These are phyloP conservation scores for Capromys pilorides DNA, from an alignment of 2,797 vertebrate genomes.

Conservation along the genomic window DNA sequence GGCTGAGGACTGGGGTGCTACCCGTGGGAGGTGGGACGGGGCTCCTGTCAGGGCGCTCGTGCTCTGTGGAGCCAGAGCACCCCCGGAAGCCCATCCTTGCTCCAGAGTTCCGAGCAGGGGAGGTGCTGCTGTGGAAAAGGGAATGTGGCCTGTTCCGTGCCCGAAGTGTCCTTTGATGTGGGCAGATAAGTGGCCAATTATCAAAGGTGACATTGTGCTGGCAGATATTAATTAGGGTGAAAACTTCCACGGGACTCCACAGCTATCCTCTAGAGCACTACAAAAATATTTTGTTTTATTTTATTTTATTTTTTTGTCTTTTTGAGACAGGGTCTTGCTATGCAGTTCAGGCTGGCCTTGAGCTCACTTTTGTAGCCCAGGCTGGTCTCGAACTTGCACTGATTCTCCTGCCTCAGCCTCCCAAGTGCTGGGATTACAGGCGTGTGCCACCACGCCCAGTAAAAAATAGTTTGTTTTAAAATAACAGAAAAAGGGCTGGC, in stretches of 20 bases:
- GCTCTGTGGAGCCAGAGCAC: not conserved
- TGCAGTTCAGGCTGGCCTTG: too few relatives aligned
- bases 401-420: too few relatives aligned
- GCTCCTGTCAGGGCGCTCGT: too few relatives aligned
- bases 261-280: not conserved
- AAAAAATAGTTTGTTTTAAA: too few relatives aligned
- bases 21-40: not conserved
- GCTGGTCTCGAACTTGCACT: too few relatives aligned
- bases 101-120: not conserved
- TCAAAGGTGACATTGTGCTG: not conserved
- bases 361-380: too few relatives aligned
- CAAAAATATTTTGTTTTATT: too few relatives aligned
- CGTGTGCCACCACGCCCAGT: too few relatives aligned
- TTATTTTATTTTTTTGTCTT: too few relatives aligned
- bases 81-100: not conserved
- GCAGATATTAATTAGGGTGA: not conserved
- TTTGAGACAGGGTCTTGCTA: too few relatives aligned
- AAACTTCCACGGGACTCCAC: not conserved
- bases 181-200: not conserved
- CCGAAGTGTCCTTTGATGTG: not conserved
- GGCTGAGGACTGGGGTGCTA: not conserved
- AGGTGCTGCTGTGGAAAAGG: accelerated
- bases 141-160: accelerated
- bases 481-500: too few relatives aligned
- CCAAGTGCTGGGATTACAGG: too few relatives aligned